These are phyloP conservation scores for Notothenia rossii DNA, from an alignment of 2,113 vertebrate genomes.

Conservation along the genomic window DNA sequence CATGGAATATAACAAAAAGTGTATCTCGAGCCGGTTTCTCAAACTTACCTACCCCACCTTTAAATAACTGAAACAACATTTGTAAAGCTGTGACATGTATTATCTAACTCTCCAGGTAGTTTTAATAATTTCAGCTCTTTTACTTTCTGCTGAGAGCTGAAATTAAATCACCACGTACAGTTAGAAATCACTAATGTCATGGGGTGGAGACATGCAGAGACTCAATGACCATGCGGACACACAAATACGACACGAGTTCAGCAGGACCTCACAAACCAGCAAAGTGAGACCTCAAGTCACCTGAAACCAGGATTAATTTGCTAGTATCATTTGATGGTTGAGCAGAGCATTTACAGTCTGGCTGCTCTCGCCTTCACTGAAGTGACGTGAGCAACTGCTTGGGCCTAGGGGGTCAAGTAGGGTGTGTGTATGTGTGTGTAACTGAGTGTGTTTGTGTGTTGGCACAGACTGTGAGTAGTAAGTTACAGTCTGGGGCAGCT, in stretches of 20 bases:
- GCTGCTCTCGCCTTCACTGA: slow-evolving; percentile 33
- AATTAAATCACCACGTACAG: neutral
- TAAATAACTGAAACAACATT: neutral
- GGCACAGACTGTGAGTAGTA: slow-evolving; percentile 11
- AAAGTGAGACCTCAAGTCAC: neutral
- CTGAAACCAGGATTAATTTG: slow-evolving; percentile 25
- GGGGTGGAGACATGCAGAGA: neutral
- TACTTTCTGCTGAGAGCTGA: neutral
- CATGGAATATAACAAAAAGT: too few species aligned
- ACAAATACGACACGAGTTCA: neutral
- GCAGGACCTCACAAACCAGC: slow-evolving; percentile 5
- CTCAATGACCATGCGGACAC: neutral
- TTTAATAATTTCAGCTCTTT: neutral
- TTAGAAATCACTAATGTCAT: neutral
- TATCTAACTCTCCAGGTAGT: neutral
- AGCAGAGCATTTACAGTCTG: slow-evolving; percentile 36
- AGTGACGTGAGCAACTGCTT: slow-evolving; percentile 71
- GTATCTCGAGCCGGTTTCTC: too few species aligned
- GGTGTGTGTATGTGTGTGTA: slow-evolving; percentile 39
- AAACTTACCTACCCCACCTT: too few species aligned
- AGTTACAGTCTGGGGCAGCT: slow-evolving; percentile 68
- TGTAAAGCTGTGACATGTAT: neutral
- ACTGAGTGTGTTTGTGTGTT: slow-evolving; percentile 12
- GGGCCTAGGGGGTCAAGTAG: slow-evolving; percentile 47
- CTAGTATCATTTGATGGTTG: slow-evolving; percentile 30